Evolutionary conservation across 2,888 invertebrate species (phyloP).

Genomic region (Hirtodrosophila alboralis): DNA sequence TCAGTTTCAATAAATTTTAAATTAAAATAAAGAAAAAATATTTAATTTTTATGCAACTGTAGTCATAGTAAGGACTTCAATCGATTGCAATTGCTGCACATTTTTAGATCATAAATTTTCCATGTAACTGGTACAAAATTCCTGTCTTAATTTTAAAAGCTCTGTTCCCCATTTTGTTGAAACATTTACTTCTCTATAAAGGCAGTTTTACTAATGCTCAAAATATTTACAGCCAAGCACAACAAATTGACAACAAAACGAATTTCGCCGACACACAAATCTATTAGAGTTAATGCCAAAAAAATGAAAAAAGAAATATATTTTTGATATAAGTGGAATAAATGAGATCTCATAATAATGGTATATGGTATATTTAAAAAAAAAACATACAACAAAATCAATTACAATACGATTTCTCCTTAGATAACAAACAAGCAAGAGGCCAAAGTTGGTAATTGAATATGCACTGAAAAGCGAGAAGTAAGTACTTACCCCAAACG

Average conservation of each 20-base stretch:
- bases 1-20: too few species aligned
- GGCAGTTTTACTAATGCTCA: constrained; percentile 5
- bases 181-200: constrained; percentile 2
- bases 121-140: too few species aligned
- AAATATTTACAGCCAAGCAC: constrained; percentile 36
- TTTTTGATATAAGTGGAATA: constrained; percentile 45
- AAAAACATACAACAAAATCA: constrained; percentile 62
- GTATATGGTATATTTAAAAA: constrained; percentile 42
- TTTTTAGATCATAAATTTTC: too few species aligned
- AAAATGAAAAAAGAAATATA: too few species aligned
- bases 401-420: constrained; percentile 73
- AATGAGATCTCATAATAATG: constrained; percentile 57
- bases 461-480: constrained; percentile 47
- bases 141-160: too few species aligned
- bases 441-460: constrained; percentile 67
- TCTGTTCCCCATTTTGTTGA: constrained; percentile 8
- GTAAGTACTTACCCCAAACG: constrained; percentile 45
- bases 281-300: constrained; percentile 59
- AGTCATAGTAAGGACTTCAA: too few species aligned
- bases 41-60: too few species aligned
- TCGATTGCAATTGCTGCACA: too few species aligned
- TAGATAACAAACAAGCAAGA: constrained; percentile 54
- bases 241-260: constrained; percentile 50
- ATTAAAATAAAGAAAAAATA: too few species aligned
- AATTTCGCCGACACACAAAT: constrained; percentile 57